These are phyloP conservation scores for Drosophila pseudoananassae DNA, from an alignment of 1,140 invertebrate species.

Conservation along the genomic window DNA sequence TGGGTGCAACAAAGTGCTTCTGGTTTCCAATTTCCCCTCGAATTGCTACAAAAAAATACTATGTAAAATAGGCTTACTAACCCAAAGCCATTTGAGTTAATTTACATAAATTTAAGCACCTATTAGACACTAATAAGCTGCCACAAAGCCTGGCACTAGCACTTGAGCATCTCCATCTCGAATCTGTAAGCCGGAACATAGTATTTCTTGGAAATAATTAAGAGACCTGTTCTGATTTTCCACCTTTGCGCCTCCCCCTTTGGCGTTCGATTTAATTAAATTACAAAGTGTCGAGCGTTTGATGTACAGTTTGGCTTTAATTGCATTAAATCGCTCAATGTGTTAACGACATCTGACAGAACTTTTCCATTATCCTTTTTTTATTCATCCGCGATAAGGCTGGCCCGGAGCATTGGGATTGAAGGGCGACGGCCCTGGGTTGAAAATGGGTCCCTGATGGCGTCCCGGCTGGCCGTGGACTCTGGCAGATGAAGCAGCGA, in stretches of 20 bases:
- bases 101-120: not conserved
- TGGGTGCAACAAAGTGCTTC: not conserved
- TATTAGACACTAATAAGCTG: not conserved
- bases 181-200: not conserved
- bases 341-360: constrained; percentile 54
- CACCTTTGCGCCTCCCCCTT: not conserved
- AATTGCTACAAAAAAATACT: not conserved
- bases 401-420: constrained; percentile 50
- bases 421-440: constrained; percentile 54
- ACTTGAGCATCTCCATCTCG: not conserved
- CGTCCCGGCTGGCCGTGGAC: constrained; percentile 12
- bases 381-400: constrained; percentile 2
- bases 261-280: constrained; percentile 43
- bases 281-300: constrained; percentile 39
- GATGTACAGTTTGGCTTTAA: constrained; percentile 60
- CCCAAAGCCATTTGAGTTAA: not conserved
- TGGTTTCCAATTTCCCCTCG: not conserved
- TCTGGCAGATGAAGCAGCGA: not conserved
- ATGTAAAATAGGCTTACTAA: too few species aligned
- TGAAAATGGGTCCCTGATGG: constrained; percentile 33
- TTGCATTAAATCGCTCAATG: constrained; percentile 63
- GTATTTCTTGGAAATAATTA: not conserved
- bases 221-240: not conserved
- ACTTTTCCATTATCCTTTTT: constrained; percentile 4
- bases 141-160: not conserved